Evolutionary conservation across 2,888 invertebrate species (phyloP), one percentile per base, ranked within the genome.

Genomic region (Cancer borealis): DNA sequence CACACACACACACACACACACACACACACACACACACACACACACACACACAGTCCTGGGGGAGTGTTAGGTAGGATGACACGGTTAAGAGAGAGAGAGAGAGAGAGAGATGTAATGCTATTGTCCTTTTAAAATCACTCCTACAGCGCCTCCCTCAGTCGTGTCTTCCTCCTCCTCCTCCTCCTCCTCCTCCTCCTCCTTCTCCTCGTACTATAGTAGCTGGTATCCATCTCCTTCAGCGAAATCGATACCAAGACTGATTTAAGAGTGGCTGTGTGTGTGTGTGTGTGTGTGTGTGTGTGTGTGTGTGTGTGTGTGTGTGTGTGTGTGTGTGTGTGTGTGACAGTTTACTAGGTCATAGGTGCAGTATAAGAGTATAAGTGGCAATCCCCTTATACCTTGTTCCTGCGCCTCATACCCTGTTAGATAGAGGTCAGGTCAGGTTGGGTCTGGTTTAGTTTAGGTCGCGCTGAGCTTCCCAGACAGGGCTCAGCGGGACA

Each of bases 251-350:
- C 79, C 8, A 30, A 79, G 79, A 8, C 79, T 30, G 30, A 30
- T 79, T 79, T 30, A 79, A 79, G 30, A 12, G 30, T 79, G 30
- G 3, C 30, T 79, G 79, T 79, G 79, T 73, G 73, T 66, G 66
- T 66, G 66, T 66, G 66, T 66, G 66, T 66, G 66, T 66, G 66
- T 66, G 66, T 66, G 66, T 66, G 66, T 66, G 66, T 66, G 66
- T 66, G 66, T 66, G 30, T 26, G 79, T 4, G 66, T 6, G 17
- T 21, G 66, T 66, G 66, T 66, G 17, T 21, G n/a, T n/a, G 66
- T 6, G 66, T n/a, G 66, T 4, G n/a, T n/a, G n/a, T 66, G 21
- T 17, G 17, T 21, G 66, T 14, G 6, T 6, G 66, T 6, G 21
- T 66, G 66, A 66, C 66, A 66, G 21, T n/a, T 66, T 66, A 66